Evolutionary conservation across 2,797 vertebrate species (phyloP), one percentile per base, ranked within the genome.

Genomic region (Lepidocolaptes lacrymiger): DNA sequence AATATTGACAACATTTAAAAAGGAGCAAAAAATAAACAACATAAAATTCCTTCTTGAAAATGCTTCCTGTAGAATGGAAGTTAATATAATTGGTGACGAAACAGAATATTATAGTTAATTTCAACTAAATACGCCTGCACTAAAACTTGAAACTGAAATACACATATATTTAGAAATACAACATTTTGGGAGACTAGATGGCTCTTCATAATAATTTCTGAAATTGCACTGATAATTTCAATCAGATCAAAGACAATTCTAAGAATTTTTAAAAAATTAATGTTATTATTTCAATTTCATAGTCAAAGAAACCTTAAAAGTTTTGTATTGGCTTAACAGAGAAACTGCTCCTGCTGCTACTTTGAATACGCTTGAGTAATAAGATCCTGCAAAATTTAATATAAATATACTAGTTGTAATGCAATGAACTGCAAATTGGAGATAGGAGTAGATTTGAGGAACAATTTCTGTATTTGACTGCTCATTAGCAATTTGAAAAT

Each of bases 401-500:
- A 94, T 69, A 93, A 94, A 88, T 93, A 93, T 28, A 69, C 14
- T 20, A 77, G 72, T 7, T 83, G 71, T 58, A 95, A 72, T 36
- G 44, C 54, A 93, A 94, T 91, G 95, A 95, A 92, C 49, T 71
- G 67, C 61, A 95, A 90, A 91, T 27, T 90, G 39, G 56, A 93
- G 59, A 86, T 18, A 67, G 28, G 14, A 86, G 71, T 37, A 82
- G 41, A 94, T 80, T 72, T 82, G 54, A 93, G 54, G 49, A 95
- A 91, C 0, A 3, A 68, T 74, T 94, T 91, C 54, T 54, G 51
- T 85, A 88, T 87, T 80, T 71, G 59, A 95, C 83, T 95, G 81
- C 74, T 95, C 52, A 91, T 94, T 91, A 91, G 44, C 61, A 91
- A 89, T 91, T 84, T 85, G 20, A 68, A 95, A 89, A 39, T 51